Conservation (phyloP, 2,113 vertebrate species). For the Addax nasomaculatus region DNA sequence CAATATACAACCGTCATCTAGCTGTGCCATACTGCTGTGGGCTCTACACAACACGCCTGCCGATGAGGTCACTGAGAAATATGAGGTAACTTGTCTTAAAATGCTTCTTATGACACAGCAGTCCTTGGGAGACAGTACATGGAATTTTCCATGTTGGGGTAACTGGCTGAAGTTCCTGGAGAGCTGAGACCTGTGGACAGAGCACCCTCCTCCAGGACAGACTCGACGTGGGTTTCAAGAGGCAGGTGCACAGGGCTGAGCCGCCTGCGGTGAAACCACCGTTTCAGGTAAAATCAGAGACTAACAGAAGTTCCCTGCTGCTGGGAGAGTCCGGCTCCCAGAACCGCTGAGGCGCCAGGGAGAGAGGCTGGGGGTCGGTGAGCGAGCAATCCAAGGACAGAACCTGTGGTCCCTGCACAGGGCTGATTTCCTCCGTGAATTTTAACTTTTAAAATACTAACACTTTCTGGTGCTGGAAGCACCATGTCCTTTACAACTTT, state of each 20-base stretch:
- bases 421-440: not conserved
- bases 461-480: not conserved
- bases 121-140: not conserved
- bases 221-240: not conserved
- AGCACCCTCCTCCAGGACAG: not conserved
- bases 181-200: not conserved
- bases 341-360: not conserved
- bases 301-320: not conserved
- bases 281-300: not conserved
- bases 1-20: not conserved
- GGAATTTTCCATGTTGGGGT: not conserved
- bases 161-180: not conserved
- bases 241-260: accelerated
- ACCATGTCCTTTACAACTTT: not conserved
- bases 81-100: not conserved
- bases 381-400: not conserved
- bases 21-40: not conserved
- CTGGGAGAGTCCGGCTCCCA: not conserved
- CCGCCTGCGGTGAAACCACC: not conserved
- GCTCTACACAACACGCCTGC: not conserved
- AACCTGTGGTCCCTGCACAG: not conserved
- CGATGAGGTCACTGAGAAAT: not conserved
- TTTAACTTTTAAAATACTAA: not conserved
- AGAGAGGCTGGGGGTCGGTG: accelerated
- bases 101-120: not conserved